A percentile compares a stretch with the other conserved stretches of the same genome.
Evolutionary conservation across 2,113 vertebrate genomes (phyloP).

Genomic region (Guaruba guarouba): DNA sequence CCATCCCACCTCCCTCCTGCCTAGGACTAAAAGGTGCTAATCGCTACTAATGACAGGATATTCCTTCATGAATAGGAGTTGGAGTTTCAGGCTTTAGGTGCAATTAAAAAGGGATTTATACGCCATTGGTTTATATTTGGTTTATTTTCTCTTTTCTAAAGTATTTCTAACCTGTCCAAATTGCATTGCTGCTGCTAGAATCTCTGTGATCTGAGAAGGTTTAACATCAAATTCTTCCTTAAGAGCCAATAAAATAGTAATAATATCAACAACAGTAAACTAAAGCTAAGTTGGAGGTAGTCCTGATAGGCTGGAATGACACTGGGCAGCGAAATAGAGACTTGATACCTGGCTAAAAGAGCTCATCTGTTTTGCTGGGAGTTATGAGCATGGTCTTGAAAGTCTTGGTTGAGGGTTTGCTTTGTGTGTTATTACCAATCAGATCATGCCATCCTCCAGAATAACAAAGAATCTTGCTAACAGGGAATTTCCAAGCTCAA

Average conservation of each 20-base stretch:
- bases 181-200: slow-evolving; percentile 32
- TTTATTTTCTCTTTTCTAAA: slow-evolving; percentile 53
- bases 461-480: not conserved
- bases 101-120: slow-evolving; percentile 67
- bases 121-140: slow-evolving; percentile 28
- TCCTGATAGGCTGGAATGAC: not conserved
- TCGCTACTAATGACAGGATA: slow-evolving; percentile 38
- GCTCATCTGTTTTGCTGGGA: not conserved
- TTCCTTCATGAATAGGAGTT: slow-evolving; percentile 57
- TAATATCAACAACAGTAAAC: not conserved
- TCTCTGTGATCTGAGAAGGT: slow-evolving; percentile 61
- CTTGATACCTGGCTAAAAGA: not conserved
- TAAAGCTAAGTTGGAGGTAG: not conserved
- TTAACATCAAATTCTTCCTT: slow-evolving; percentile 19
- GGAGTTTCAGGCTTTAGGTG: slow-evolving; percentile 48
- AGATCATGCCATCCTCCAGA: not conserved
- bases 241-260: slow-evolving; percentile 20
- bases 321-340: not conserved
- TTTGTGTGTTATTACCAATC: not conserved
- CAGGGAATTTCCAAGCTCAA: not conserved
- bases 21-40: slow-evolving; percentile 58
- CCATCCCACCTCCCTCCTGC: slow-evolving; percentile 58
- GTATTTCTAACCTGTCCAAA: slow-evolving; percentile 6
- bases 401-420: not conserved
- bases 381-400: not conserved